Conservation (phyloP, 2,888 invertebrate genomes). For the Drosophila cognata region DNA sequence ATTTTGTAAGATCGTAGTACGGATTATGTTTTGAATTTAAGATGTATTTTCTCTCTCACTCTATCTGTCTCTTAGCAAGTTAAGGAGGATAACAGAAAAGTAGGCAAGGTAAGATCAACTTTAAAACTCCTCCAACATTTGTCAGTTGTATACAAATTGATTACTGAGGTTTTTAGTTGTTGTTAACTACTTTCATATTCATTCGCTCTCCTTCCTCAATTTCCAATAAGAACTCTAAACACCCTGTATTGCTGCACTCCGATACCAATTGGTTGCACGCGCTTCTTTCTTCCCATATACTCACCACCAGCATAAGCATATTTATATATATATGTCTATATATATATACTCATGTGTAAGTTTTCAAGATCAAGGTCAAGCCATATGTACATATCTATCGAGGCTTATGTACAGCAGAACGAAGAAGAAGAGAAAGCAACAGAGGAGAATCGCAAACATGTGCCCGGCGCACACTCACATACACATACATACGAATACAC, state of each 20-base stretch:
- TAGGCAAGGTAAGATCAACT: not conserved
- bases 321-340: not conserved
- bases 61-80: not conserved
- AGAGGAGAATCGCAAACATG: conserved; percentile 63
- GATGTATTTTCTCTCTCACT: not conserved
- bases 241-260: conserved; percentile 48
- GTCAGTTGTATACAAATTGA: not conserved
- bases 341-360: conserved; percentile 24
- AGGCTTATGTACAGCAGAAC: conserved; percentile 37
- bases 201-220: too few relatives aligned
- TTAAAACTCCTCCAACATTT: not conserved
- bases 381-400: conserved; percentile 47
- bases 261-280: conserved; percentile 23
- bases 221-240: conserved; percentile 5
- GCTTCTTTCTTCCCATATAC: conserved; percentile 19
- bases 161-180: not conserved
- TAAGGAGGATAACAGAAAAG: not conserved
- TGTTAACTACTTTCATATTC: not conserved
- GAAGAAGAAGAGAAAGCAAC: conserved; percentile 9
- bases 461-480: conserved; percentile 47
- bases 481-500: conserved; percentile 30
- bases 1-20: not conserved
- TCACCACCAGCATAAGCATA: not conserved
- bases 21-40: not conserved
- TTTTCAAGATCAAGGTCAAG: conserved; percentile 83